phyloP scores from a whole-genome alignment of 2,797 vertebrate species.

The Eulemur rubriventer region DNA sequence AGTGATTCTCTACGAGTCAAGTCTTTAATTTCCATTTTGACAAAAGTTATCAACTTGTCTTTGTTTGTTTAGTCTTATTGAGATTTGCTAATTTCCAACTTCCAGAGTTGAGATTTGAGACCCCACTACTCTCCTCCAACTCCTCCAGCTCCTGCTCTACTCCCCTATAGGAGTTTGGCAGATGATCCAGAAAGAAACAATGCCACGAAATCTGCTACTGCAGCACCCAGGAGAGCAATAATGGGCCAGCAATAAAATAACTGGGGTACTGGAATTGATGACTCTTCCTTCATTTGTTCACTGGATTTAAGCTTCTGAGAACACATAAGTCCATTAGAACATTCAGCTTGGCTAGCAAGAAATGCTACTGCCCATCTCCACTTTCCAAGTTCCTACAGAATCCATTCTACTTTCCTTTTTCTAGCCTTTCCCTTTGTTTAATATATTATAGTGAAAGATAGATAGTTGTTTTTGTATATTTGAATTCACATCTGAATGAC shows the following conservation, averaged over 20 bases:
- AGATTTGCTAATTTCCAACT: neutral
- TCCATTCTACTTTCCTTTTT: neutral
- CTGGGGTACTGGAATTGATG: accelerated
- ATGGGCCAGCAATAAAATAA: no score
- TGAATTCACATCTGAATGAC: neutral
- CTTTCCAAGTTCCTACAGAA: neutral
- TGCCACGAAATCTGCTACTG: neutral
- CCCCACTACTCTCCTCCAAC: accelerated
- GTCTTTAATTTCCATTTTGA: neutral
- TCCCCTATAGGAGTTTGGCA: neutral
- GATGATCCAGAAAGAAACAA: neutral
- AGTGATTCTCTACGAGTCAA: neutral
- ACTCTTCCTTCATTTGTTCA: neutral
- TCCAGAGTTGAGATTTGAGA: neutral
- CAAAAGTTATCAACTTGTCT: neutral
- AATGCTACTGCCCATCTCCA: neutral
- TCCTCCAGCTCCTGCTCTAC: neutral
- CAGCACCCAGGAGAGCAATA: neutral
- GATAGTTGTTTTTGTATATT: neutral
- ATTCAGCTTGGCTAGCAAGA: neutral
- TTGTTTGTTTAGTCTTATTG: neutral
- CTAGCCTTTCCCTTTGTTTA: neutral
- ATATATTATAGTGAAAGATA: neutral
- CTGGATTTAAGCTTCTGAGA: neutral
- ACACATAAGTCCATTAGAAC: neutral